Evolutionary conservation across 1,140 invertebrate genomes (phyloP), one percentile per base, ranked within the genome.

Genomic region (Andricus grossulariae): DNA sequence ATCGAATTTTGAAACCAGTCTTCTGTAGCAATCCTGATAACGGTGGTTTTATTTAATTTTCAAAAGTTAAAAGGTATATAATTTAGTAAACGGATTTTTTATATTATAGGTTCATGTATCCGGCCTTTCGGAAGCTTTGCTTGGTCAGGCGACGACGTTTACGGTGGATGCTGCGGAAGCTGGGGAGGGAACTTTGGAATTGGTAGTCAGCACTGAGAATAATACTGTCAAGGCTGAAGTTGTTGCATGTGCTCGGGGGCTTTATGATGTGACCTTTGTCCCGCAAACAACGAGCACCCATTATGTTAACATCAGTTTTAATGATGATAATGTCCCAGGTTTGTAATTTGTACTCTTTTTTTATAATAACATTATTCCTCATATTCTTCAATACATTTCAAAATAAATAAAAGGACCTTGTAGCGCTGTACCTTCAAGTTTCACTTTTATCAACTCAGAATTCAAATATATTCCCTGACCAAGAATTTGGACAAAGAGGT

Each of bases 251-350:
- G 97, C 97, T 1, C 93, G 97, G 76, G 97, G 97, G 6, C 91
- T 98, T 0, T 99, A 99, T 90, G 98, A 99, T 85, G 98, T 99
- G 0, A 98, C 97, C 0, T 99, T 99, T 90, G 94, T 98, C 19
- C 98, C 98, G 0, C 95, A 97, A 88, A 96, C 97, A 66, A 93
- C 95, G 12, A 95, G 96, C 74, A 94, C 97, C 7, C 98, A 99
- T 92, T 98, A 95, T 86, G 97, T 99, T 5, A 98, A 98, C 84
- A 98, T 99, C 75, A 97, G 96, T 11, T 99, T 99, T 90, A 99
- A 99, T 86, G 98, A 98, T 80, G 96, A 98, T 85, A 94, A 96
- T 74, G 96, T 99, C 12, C 96, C 96, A 81, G 93, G 94, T 95
- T 72, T 60, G 60, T 66, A 10, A 50, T 70, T 57, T 16, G 54